Conservation (phyloP, 53 echinoderm and acorn worm genomes). For the Apostichopus leukothele region DNA sequence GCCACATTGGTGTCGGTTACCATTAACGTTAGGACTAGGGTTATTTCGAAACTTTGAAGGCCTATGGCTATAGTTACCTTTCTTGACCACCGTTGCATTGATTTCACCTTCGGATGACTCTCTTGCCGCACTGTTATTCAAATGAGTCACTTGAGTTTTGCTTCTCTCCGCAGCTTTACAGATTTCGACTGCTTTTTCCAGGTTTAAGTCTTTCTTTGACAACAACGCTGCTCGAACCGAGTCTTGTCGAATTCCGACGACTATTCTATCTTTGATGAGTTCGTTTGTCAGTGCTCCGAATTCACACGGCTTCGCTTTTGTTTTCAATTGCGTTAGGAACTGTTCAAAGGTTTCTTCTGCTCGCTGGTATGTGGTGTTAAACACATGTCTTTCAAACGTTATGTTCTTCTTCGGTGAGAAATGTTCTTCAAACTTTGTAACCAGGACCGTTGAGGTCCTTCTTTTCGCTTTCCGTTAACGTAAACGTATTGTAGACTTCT, state of each 20-base stretch:
- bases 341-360: constrained; percentile 27
- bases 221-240: constrained; percentile 16
- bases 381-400: constrained; percentile 30
- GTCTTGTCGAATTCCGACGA: constrained; percentile 38
- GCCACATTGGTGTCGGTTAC: constrained; percentile 7
- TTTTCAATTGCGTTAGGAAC: constrained; percentile 20
- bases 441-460: background rate
- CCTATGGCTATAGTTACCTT: background rate
- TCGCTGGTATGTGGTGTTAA: constrained; percentile 12
- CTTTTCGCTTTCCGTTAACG: constrained; percentile 1
- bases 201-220: background rate
- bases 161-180: constrained; percentile 25
- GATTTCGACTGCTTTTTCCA: background rate
- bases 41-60: background rate
- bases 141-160: background rate
- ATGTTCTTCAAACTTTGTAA: constrained; percentile 19
- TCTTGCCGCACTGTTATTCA: background rate
- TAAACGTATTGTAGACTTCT: constrained; percentile 25
- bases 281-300: background rate
- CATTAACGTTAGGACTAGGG: too few relatives aligned
- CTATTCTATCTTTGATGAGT: constrained; percentile 49
- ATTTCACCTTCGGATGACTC: background rate
- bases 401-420: constrained; percentile 19
- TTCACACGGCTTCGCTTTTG: constrained; percentile 31
- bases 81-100: background rate